phyloP scores from a whole-genome alignment of 2,113 vertebrate species.

The Psammodynastes pulverulentus region DNA sequence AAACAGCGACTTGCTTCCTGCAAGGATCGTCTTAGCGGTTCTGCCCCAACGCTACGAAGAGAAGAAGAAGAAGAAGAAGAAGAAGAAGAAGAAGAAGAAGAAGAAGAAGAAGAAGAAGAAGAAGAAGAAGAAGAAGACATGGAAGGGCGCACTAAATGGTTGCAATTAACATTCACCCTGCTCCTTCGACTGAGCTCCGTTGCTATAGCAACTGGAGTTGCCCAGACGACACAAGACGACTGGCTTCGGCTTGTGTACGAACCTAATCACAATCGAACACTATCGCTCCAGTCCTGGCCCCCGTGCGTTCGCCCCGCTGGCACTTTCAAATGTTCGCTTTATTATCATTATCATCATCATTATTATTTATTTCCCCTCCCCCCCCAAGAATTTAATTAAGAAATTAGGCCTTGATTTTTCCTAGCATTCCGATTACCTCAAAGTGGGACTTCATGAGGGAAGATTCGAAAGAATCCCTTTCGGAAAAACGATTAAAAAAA shows the following conservation, averaged over 20 bases:
- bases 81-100: constrained; percentile 56
- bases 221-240: constrained; percentile 63
- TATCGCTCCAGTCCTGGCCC: constrained; percentile 11
- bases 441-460: constrained; percentile 35
- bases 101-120: constrained; percentile 54
- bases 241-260: constrained; percentile 53
- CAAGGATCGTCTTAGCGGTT: constrained; percentile 64
- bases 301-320: not conserved
- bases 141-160: constrained; percentile 64
- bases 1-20: constrained; percentile 67
- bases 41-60: constrained; percentile 56
- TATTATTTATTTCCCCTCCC: no score
- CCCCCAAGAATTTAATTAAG: constrained; percentile 47
- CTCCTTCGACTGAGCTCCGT: constrained; percentile 63
- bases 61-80: constrained; percentile 57
- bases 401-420: constrained; percentile 35
- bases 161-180: constrained; percentile 61
- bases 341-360: constrained; percentile 17
- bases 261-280: constrained; percentile 32
- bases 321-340: constrained; percentile 28
- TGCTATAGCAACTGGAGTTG: constrained; percentile 73
- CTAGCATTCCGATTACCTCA: not conserved
- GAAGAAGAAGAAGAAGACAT: constrained; percentile 58
- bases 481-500: not conserved
- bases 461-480: constrained; percentile 48